Conservation (phyloP, 2,888 invertebrate genomes). For the Andricus quercusramuli region DNA sequence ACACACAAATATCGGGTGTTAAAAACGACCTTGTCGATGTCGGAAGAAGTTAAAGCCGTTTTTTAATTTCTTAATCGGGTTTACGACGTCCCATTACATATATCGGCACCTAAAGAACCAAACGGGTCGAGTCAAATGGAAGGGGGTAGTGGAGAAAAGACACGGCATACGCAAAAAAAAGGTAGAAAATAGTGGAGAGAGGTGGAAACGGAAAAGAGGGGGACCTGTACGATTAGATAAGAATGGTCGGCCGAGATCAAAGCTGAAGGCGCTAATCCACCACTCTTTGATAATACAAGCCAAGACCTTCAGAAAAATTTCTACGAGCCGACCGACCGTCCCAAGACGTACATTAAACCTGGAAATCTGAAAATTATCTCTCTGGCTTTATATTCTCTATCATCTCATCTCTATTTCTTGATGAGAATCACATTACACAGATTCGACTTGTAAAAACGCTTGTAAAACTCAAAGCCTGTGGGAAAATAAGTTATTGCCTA, state of each 20-base stretch:
- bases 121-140: slow-evolving; percentile 18
- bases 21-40: slow-evolving; percentile 27
- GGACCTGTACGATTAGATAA: slow-evolving; percentile 76
- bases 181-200: slow-evolving; percentile 57
- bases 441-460: neutral
- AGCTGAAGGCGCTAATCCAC: slow-evolving; percentile 77
- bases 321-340: slow-evolving; percentile 49
- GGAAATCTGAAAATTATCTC: slow-evolving; percentile 10
- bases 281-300: slow-evolving; percentile 75
- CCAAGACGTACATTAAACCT: neutral
- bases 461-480: neutral
- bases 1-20: neutral
- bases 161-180: slow-evolving; percentile 54
- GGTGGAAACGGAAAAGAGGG: slow-evolving; percentile 55
- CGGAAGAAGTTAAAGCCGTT: slow-evolving; percentile 5
- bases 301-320: slow-evolving; percentile 69
- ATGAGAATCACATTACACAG: neutral
- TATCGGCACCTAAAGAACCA: slow-evolving; percentile 6
- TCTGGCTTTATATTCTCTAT: neutral
- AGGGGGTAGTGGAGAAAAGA: slow-evolving; percentile 47
- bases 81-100: slow-evolving; percentile 41
- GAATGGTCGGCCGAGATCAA: slow-evolving; percentile 76
- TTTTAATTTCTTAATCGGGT: slow-evolving; percentile 37
- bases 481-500: neutral
- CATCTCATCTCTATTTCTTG: neutral